These are phyloP conservation scores for Temnothorax rugatulus DNA, from an alignment of 2,888 invertebrate species.

Conservation along the genomic window DNA sequence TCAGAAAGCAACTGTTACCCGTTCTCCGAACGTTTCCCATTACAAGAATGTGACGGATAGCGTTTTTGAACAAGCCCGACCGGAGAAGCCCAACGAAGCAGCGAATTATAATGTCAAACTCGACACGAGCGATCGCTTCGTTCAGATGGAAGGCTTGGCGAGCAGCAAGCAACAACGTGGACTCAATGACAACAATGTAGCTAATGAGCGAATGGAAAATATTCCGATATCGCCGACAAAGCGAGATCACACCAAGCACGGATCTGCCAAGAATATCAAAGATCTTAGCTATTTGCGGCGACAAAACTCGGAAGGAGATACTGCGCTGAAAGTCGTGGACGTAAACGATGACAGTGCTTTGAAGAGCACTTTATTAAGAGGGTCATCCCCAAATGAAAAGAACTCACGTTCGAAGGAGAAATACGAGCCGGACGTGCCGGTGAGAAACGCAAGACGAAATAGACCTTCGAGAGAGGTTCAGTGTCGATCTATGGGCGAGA, in stretches of 20 bases:
- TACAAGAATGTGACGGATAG: slow-evolving; percentile 81
- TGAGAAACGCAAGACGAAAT: slow-evolving; percentile 84
- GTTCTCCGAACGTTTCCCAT: slow-evolving; percentile 83
- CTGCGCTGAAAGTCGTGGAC: slow-evolving; percentile 74
- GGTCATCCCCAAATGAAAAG: slow-evolving; percentile 70
- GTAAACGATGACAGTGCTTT: slow-evolving; percentile 69
- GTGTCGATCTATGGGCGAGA: slow-evolving; percentile 85
- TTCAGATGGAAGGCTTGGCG: slow-evolving; percentile 72
- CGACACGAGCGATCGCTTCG: slow-evolving; percentile 77
- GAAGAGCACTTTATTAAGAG: slow-evolving; percentile 63
- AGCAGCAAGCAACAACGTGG: slow-evolving; percentile 80
- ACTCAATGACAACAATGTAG: slow-evolving; percentile 76
- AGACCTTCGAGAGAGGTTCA: slow-evolving; percentile 83
- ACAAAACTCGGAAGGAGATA: slow-evolving; percentile 84
- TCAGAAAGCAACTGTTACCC: slow-evolving; percentile 81
- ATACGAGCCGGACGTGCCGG: slow-evolving; percentile 84
- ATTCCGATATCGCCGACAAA: slow-evolving; percentile 71
- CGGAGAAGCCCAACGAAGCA: slow-evolving; percentile 81
- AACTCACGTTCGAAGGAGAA: slow-evolving; percentile 78
- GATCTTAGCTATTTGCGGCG: slow-evolving; percentile 80
- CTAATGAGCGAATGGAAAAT: slow-evolving; percentile 76
- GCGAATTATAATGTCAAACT: slow-evolving; percentile 82
- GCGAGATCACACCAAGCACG: slow-evolving; percentile 76
- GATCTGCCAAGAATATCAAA: slow-evolving; percentile 73
- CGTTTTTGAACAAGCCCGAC: slow-evolving; percentile 79